These are phyloP conservation scores for Tetrax tetrax DNA, from an alignment of 2,113 vertebrate species.

Conservation along the genomic window DNA sequence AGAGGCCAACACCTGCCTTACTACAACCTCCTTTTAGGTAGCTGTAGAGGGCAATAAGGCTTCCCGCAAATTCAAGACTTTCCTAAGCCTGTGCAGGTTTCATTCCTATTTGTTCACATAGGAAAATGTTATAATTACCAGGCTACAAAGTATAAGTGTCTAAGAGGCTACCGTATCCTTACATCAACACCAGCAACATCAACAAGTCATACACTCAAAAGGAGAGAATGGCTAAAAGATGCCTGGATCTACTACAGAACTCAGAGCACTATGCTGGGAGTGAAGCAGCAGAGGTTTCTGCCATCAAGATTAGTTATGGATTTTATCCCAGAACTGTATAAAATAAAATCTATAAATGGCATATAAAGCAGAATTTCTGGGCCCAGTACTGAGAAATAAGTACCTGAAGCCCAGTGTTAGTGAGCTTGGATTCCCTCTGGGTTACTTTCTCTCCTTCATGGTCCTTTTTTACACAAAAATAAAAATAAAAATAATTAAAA, in stretches of 20 bases:
- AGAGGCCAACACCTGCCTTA: too few species aligned
- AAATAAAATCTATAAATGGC: not conserved
- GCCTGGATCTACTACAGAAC: not conserved
- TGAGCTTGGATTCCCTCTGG: not conserved
- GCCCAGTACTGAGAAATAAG: not conserved
- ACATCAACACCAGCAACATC: too few species aligned
- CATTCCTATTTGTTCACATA: not conserved
- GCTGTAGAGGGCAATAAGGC: not conserved
- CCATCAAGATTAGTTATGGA: not conserved
- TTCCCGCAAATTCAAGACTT: not conserved
- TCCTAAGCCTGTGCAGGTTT: not conserved
- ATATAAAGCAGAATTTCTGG: not conserved
- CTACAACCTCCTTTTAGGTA: too few species aligned
- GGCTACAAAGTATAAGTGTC: not conserved
- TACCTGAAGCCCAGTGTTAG: not conserved
- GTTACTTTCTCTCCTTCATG: not conserved
- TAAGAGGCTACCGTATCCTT: fast-evolving
- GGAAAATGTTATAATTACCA: not conserved
- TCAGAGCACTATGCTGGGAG: not conserved
- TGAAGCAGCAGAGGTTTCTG: not conserved
- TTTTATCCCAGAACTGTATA: not conserved
- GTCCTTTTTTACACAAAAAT: not conserved
- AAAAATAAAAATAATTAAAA: not conserved
- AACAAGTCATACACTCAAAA: not conserved
- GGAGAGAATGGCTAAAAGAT: not conserved